A percentile compares a stretch with the other conserved stretches of the same genome.
These are phyloP conservation scores for Erpornis zantholeuca DNA, from an alignment of 2,113 vertebrate species.

Conservation along the genomic window DNA sequence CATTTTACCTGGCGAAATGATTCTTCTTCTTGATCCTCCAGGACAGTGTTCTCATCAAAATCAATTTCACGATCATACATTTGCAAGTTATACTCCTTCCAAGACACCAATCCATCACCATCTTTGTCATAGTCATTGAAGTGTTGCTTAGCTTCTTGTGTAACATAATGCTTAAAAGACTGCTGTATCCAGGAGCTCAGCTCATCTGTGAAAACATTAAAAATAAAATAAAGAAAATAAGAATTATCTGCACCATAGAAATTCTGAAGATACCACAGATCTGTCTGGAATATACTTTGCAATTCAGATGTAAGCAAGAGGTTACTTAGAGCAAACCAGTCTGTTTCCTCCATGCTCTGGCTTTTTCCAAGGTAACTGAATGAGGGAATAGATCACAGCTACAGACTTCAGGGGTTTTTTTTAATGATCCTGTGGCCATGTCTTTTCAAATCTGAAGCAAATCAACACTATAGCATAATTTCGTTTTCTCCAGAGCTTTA, in stretches of 20 bases:
- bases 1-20: conserved; percentile 86
- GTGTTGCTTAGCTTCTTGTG: conserved; percentile 88
- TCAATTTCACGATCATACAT: conserved; percentile 84
- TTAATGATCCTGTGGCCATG: not conserved
- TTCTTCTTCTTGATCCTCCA: conserved; percentile 89
- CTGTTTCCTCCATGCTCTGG: not conserved
- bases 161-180: conserved; percentile 91
- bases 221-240: not conserved
- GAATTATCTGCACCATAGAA: not conserved
- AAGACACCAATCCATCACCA: conserved; percentile 82
- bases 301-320: not conserved
- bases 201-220: conserved; percentile 78
- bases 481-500: not conserved
- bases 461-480: not conserved
- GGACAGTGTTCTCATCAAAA: conserved; percentile 78
- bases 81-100: conserved; percentile 91
- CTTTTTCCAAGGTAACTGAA: not conserved
- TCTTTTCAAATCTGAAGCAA: not conserved
- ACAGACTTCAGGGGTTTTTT: not conserved
- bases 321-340: not conserved
- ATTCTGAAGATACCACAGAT: not conserved
- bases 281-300: not conserved
- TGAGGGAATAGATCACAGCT: not conserved
- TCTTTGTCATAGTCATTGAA: conserved; percentile 87
- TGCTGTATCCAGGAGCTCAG: conserved; percentile 93